phyloP scores from a whole-genome alignment of 2,113 vertebrate genomes.

The Cyprinodon variegatus region DNA sequence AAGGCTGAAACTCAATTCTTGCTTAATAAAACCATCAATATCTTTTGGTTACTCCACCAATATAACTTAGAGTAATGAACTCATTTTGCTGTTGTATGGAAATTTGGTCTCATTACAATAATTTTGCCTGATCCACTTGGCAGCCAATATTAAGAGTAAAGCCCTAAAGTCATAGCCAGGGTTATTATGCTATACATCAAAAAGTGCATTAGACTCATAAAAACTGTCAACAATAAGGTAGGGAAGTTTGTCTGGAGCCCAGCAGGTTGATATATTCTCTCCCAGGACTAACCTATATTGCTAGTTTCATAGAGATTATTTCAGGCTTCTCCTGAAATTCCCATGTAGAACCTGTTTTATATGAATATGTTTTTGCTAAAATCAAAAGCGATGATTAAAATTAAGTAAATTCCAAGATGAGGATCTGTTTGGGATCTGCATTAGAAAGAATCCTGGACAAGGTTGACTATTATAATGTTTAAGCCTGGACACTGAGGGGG shows the following conservation, averaged over 20 bases:
- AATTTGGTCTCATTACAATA: conserved; percentile 86
- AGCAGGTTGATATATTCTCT: conserved; percentile 77
- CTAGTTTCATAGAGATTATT: conserved; percentile 45
- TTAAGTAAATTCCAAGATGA: background rate
- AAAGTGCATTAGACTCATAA: conserved; percentile 84
- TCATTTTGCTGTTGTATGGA: conserved; percentile 86
- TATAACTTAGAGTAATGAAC: conserved; percentile 86
- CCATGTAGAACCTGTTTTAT: background rate
- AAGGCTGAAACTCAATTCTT: conserved; percentile 78
- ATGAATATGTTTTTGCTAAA: background rate
- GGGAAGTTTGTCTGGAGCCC: conserved; percentile 77
- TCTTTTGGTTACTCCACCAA: conserved; percentile 79
- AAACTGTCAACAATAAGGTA: conserved; percentile 83
- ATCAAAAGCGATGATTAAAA: background rate
- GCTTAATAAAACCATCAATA: conserved; percentile 82
- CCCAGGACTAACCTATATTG: conserved; percentile 66
- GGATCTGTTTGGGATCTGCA: background rate
- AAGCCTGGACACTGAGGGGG: background rate
- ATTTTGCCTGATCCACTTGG: conserved; percentile 83
- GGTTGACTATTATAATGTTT: background rate
- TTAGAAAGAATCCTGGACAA: background rate
- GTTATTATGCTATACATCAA: conserved; percentile 88
- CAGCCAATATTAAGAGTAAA: conserved; percentile 83
- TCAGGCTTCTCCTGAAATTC: background rate
- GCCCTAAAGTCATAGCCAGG: conserved; percentile 81